Evolutionary conservation across 2,888 invertebrate species (phyloP).

Genomic region (Timema podura): DNA sequence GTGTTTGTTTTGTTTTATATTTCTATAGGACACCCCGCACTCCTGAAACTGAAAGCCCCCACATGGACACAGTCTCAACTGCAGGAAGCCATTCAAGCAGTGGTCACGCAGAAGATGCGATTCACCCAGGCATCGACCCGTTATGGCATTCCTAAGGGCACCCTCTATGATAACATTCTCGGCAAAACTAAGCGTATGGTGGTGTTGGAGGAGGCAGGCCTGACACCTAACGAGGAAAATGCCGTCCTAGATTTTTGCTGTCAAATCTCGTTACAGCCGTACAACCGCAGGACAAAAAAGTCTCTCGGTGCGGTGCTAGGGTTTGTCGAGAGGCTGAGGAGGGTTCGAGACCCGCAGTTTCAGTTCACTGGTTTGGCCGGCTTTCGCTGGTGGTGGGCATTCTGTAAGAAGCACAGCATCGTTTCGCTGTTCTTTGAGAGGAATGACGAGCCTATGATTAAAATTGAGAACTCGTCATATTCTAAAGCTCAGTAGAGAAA

Average conservation of each 20-base stretch:
- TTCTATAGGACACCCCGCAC: slow-evolving; percentile 35
- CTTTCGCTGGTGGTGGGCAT: slow-evolving; percentile 79
- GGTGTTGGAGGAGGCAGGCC: slow-evolving; percentile 64
- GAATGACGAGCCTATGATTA: slow-evolving; percentile 21
- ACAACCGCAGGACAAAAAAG: slow-evolving; percentile 68
- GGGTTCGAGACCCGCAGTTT: slow-evolving; percentile 59
- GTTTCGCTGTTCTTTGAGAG: slow-evolving; percentile 58
- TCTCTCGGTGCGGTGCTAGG: slow-evolving; percentile 58
- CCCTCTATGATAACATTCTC: slow-evolving; percentile 71
- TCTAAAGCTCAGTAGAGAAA: too few relatives aligned
- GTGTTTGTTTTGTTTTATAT: slow-evolving; percentile 38
- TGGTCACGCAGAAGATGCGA: slow-evolving; percentile 69
- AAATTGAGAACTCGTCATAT: too few relatives aligned
- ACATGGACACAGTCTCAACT: slow-evolving; percentile 71
- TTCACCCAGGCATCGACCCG: slow-evolving; percentile 70
- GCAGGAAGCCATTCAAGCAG: slow-evolving; percentile 70
- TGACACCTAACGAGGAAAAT: slow-evolving; percentile 58
- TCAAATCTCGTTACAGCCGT: slow-evolving; percentile 63
- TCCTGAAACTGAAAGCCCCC: slow-evolving; percentile 58
- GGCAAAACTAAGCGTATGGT: slow-evolving; percentile 75
- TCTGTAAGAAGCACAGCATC: slow-evolving; percentile 73
- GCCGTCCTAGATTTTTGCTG: slow-evolving; percentile 69
- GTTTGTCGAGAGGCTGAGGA: slow-evolving; percentile 62
- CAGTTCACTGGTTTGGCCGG: slow-evolving; percentile 66
- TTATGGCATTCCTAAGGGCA: slow-evolving; percentile 72